These are phyloP conservation scores for Numida meleagris DNA, from an alignment of 2,113 vertebrate genomes.

Conservation along the genomic window DNA sequence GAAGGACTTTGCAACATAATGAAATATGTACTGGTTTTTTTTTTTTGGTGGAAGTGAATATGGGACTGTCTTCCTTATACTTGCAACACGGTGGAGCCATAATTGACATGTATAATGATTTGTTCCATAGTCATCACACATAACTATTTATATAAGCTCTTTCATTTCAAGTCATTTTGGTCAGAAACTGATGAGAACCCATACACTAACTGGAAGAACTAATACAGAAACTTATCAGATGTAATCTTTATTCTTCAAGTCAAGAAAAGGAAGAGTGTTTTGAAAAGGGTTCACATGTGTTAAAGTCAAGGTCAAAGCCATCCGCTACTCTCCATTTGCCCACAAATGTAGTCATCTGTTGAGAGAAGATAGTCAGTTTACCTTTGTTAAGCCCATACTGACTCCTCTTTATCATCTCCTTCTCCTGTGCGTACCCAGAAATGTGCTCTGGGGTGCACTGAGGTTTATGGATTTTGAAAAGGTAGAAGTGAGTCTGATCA, in stretches of 20 bases:
- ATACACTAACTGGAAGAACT: not conserved
- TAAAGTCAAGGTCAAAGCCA: not conserved
- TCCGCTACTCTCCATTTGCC: not conserved
- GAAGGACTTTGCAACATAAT: not conserved
- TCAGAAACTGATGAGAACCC: not conserved
- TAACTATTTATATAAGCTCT: not conserved
- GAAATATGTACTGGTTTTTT: not conserved
- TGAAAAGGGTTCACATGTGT: not conserved
- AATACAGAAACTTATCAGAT: not conserved
- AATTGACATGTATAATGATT: not conserved
- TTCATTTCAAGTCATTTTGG: not conserved
- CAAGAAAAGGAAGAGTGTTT: not conserved
- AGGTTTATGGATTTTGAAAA: not conserved
- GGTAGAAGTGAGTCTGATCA: not conserved
- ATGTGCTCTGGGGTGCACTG: not conserved
- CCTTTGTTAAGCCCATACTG: not conserved
- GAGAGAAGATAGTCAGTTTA: not conserved
- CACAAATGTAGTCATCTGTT: not conserved
- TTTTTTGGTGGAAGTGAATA: not conserved
- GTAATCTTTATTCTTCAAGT: not conserved
- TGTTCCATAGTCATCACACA: not conserved
- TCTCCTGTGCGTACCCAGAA: not conserved
- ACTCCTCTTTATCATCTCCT: not conserved
- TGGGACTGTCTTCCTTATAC: not conserved
- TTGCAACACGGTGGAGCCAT: not conserved